phyloP scores from a whole-genome alignment of 2,888 invertebrate species.

The Pocota personata region DNA sequence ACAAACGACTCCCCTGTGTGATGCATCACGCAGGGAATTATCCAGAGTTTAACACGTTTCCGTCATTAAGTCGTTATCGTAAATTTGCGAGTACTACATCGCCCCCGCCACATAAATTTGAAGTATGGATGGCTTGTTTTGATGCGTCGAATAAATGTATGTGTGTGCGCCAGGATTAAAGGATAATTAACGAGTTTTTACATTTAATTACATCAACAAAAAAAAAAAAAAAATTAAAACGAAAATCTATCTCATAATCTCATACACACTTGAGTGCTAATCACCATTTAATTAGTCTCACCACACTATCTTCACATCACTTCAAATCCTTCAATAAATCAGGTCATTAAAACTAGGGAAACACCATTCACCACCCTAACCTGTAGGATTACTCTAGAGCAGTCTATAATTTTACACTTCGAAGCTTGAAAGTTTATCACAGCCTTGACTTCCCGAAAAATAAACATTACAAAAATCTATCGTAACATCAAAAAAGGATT shows the following conservation, averaged over 20 bases:
- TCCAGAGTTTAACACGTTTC: constrained; percentile 39
- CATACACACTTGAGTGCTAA: constrained; percentile 18
- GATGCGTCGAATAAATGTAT: neutral
- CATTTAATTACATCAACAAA: constrained; percentile 1
- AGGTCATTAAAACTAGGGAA: neutral
- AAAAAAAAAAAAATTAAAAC: neutral
- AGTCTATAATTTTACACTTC: constrained; percentile 41
- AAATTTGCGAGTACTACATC: constrained; percentile 1
- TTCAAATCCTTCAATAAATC: constrained; percentile 13
- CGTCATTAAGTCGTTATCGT: constrained; percentile 39
- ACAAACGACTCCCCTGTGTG: constrained; percentile 43
- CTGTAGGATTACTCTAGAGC: neutral
- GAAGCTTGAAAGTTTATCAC: constrained; percentile 20
- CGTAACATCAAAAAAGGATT: neutral
- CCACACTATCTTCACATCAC: neutral
- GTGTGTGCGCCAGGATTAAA: neutral
- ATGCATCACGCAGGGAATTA: neutral
- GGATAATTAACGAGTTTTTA: constrained; percentile 19
- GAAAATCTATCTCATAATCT: neutral
- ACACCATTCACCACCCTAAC: neutral
- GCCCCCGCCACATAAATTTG: neutral
- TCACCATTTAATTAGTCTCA: constrained; percentile 39
- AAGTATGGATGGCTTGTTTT: neutral
- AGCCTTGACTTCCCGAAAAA: neutral
- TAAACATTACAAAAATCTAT: constrained; percentile 12